A percentile compares a stretch with the other conserved stretches of the same genome.
Evolutionary conservation across 1,140 invertebrate genomes (phyloP).

Genomic region (Halictus rubicundus): DNA sequence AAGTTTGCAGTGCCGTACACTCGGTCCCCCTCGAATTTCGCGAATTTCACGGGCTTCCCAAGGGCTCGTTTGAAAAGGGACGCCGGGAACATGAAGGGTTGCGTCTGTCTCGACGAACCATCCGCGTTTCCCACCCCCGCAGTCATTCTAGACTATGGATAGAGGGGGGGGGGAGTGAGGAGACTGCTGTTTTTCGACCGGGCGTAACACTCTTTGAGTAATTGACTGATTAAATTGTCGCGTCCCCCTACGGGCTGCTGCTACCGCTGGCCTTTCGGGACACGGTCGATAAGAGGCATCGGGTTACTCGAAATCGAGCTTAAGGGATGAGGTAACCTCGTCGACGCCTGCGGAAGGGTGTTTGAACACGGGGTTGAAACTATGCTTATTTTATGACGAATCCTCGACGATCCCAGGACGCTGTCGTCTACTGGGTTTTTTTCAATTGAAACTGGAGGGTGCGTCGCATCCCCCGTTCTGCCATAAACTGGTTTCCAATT

Average conservation of each 20-base stretch:
- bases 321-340: conserved; percentile 41
- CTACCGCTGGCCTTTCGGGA: conserved; percentile 2
- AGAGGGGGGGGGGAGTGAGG: too few species aligned
- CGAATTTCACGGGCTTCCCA: conserved; percentile 52
- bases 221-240: conserved; percentile 56
- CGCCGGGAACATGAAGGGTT: conserved; percentile 19
- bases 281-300: conserved; percentile 30
- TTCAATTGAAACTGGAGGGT: too few species aligned
- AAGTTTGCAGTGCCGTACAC: too few species aligned
- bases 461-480: too few species aligned
- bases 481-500: too few species aligned
- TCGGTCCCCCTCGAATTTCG: not conserved
- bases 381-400: conserved; percentile 4
- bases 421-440: too few species aligned
- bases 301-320: conserved; percentile 43
- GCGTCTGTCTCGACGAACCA: not conserved
- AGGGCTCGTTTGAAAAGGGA: conserved; percentile 3
- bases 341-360: conserved; percentile 7
- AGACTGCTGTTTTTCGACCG: conserved; percentile 17
- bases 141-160: not conserved
- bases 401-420: not conserved
- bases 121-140: not conserved
- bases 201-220: conserved; percentile 29
- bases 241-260: not conserved
- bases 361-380: not conserved